Conservation (phyloP, 2,888 invertebrate species). For the Limnephilus lunatus region DNA sequence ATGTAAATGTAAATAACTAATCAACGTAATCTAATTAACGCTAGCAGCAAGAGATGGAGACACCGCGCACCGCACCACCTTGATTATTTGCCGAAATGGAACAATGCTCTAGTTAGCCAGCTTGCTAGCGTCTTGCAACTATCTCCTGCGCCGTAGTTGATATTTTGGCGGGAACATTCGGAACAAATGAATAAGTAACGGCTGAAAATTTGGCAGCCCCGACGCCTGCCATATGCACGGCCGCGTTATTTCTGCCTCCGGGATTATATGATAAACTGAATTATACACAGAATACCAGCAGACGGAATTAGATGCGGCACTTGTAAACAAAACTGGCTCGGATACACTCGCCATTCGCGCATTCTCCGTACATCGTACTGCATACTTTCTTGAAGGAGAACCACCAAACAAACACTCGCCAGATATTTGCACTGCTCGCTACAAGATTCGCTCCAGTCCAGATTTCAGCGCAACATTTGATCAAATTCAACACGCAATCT, state of each 20-base stretch:
- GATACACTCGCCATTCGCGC: background rate
- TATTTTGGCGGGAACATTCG: background rate
- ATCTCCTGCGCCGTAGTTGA: too few species aligned
- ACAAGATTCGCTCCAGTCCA: background rate
- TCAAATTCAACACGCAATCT: background rate
- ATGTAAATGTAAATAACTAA: background rate
- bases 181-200: background rate
- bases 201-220: slow-evolving; percentile 2
- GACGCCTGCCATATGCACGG: background rate
- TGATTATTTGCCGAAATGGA: background rate
- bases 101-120: background rate
- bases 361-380: background rate
- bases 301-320: slow-evolving; percentile 9
- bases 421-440: background rate
- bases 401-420: background rate
- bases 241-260: slow-evolving; percentile 9
- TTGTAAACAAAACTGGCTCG: slow-evolving; percentile 7
- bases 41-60: too few species aligned
- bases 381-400: background rate
- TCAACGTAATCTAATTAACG: background rate
- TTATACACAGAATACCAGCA: slow-evolving; percentile 6
- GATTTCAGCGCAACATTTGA: background rate
- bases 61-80: background rate
- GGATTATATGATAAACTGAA: slow-evolving; percentile 9
- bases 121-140: background rate